Conservation (phyloP, 2,113 vertebrate species). For the Caretta caretta region DNA sequence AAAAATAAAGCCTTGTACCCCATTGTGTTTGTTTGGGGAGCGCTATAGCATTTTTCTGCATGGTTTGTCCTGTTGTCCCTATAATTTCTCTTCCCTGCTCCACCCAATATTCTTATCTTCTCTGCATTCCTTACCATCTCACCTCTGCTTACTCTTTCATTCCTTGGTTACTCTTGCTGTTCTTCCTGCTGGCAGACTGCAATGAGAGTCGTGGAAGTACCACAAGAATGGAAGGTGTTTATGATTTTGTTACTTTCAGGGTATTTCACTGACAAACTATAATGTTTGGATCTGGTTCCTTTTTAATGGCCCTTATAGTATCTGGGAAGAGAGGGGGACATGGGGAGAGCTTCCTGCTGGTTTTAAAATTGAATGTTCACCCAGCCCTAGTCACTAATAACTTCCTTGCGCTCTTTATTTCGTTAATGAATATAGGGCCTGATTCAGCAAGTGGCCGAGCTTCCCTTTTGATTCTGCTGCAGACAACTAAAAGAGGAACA, state of each 20-base stretch:
- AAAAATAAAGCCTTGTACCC: accelerated
- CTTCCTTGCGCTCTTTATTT: background rate
- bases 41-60: background rate
- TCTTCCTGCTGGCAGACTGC: background rate
- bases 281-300: background rate
- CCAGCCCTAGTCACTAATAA: accelerated
- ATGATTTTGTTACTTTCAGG: background rate
- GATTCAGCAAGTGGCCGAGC: background rate
- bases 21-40: background rate
- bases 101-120: background rate
- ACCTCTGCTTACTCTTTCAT: background rate
- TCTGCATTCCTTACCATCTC: background rate
- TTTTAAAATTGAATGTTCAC: background rate
- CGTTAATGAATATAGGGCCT: background rate
- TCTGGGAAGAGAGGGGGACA: background rate
- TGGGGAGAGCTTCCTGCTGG: accelerated
- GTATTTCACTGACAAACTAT: background rate
- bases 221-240: background rate
- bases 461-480: background rate
- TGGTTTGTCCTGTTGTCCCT: background rate
- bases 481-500: conserved; percentile 25
- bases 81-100: background rate
- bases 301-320: background rate
- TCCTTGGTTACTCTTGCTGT: background rate
- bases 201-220: background rate